Conservation (phyloP, 2,797 vertebrate species). For the Poeciliopsis gracilis region DNA sequence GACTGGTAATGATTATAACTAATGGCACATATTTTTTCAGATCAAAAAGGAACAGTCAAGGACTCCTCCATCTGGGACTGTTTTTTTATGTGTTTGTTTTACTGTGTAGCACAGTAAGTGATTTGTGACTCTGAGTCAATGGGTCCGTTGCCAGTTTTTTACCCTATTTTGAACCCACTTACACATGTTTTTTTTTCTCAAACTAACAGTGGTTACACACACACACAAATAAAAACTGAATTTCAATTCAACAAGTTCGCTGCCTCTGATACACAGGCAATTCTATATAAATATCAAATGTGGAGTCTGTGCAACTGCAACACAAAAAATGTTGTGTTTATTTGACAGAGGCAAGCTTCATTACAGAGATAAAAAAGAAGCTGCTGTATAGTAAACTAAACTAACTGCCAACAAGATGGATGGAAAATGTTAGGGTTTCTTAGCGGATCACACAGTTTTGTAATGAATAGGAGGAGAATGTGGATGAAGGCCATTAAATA, state of each 20-base stretch:
- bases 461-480: neutral
- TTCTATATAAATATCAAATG: neutral
- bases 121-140: neutral
- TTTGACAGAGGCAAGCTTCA: neutral
- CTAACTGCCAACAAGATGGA: neutral
- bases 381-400: neutral
- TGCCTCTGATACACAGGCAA: neutral
- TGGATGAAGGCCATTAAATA: slow-evolving; percentile 5
- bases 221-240: neutral
- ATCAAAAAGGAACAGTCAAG: neutral
- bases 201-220: neutral
- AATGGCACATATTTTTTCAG: neutral
- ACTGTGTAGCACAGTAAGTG: neutral
- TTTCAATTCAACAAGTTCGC: neutral
- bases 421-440: slow-evolving; percentile 5
- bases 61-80: neutral
- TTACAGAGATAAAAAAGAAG: neutral
- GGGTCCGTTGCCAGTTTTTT: neutral
- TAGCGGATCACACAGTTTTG: neutral
- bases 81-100: neutral
- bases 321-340: neutral
- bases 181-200: neutral
- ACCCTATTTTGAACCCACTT: neutral
- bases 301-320: neutral
- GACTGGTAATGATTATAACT: neutral